Percentiles rank a stretch among this genome's conserved stretches.
Conservation (phyloP, 2,888 invertebrate species). For the Megamerina dolium region DNA sequence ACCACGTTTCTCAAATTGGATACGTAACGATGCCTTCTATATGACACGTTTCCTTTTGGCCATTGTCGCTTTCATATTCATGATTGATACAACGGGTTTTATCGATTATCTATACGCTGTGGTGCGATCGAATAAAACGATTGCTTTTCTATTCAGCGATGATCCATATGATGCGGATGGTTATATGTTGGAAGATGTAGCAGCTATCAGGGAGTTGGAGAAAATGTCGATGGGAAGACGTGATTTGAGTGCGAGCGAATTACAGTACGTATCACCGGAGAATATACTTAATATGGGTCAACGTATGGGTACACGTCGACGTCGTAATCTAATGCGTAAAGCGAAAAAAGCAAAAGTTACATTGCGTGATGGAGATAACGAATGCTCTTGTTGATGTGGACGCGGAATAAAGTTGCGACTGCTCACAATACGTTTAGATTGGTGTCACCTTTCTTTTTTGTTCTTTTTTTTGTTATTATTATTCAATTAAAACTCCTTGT, state of each 20-base stretch:
- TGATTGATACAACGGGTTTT: slow-evolving; percentile 20
- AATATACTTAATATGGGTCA: slow-evolving; percentile 21
- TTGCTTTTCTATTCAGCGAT: background rate
- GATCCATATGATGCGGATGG: background rate
- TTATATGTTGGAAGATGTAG: slow-evolving; percentile 3
- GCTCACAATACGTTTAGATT: background rate
- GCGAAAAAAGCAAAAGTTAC: slow-evolving; percentile 16
- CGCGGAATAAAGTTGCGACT: slow-evolving; percentile 3
- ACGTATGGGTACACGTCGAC: slow-evolving; percentile 15
- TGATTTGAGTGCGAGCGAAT: slow-evolving; percentile 17
- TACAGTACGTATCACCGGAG: slow-evolving; percentile 21
- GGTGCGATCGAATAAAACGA: background rate
- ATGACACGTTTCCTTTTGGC: slow-evolving; percentile 27
- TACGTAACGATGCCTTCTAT: slow-evolving; percentile 27
- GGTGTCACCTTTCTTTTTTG: slow-evolving; percentile 1
- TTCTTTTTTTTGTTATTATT: slow-evolving; percentile 11
- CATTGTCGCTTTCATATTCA: slow-evolving; percentile 17
- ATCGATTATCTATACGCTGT: slow-evolving; percentile 8
- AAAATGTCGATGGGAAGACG: too few species aligned
- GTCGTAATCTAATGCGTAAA: slow-evolving; percentile 16
- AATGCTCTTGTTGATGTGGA: slow-evolving; percentile 18
- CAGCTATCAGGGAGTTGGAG: background rate
- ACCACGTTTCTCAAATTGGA: slow-evolving; percentile 23
- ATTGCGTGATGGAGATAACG: slow-evolving; percentile 16
- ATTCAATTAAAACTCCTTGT: slow-evolving; percentile 11